phyloP scores from a whole-genome alignment of 2,888 invertebrate species.

The Leptinotarsa rubiginosa region DNA sequence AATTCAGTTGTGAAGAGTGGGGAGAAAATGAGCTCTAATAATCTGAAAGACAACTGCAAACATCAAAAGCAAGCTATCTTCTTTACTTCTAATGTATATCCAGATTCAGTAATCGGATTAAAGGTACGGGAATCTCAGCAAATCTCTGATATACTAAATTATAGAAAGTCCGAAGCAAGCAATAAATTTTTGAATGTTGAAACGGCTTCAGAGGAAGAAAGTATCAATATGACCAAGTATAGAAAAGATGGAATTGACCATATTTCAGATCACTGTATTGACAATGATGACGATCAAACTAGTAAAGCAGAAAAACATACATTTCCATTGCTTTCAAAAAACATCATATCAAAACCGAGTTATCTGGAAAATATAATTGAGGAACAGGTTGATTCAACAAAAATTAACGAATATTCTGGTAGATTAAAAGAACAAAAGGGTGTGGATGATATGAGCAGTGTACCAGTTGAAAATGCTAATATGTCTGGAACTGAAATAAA shows the following conservation, averaged over 20 bases:
- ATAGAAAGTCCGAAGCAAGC: neutral
- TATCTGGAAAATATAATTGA: conserved; percentile 14
- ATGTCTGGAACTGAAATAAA: neutral
- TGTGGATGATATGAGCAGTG: neutral
- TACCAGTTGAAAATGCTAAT: neutral
- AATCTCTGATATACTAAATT: conserved; percentile 3
- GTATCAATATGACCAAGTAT: neutral
- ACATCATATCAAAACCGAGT: neutral
- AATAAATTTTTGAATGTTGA: neutral
- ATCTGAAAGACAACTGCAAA: neutral
- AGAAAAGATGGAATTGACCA: neutral
- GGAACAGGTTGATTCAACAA: neutral
- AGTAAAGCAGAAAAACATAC: neutral
- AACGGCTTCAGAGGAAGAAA: neutral
- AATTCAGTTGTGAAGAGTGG: neutral
- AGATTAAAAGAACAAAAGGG: neutral
- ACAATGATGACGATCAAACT: neutral
- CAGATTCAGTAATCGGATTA: neutral
- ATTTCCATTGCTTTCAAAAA: neutral
- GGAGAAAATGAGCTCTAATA: neutral
- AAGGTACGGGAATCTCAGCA: neutral
- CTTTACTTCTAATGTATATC: neutral
- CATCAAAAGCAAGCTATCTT: neutral
- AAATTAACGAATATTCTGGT: neutral
- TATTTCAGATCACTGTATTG: neutral